Conservation (phyloP, 2,888 invertebrate species). For the Silvanus unidentatus region DNA sequence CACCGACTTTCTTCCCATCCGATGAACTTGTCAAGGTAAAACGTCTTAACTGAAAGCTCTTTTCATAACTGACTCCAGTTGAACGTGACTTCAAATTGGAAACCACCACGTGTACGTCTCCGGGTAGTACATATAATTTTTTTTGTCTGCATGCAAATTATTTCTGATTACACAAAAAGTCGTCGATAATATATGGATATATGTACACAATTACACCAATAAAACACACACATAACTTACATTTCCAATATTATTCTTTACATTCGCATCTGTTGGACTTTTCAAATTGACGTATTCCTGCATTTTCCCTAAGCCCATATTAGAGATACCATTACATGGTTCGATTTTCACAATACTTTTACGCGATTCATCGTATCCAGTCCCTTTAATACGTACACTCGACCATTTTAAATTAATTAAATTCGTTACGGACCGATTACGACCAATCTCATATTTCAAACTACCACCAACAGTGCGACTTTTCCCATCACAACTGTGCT, state of each 20-base stretch:
- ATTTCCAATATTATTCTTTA: conserved; percentile 42
- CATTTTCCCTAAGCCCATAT: conserved; percentile 22
- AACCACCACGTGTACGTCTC: no score
- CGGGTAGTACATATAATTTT: no score
- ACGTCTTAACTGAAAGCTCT: no score
- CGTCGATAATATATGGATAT: no score
- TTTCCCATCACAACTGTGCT: conserved; percentile 21
- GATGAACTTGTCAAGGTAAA: no score
- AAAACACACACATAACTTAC: conserved; percentile 34
- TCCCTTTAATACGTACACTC: conserved; percentile 59
- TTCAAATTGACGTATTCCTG: conserved; percentile 36
- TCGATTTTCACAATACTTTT: conserved; percentile 60
- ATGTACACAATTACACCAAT: no score
- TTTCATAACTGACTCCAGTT: no score
- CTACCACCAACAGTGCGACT: conserved; percentile 36
- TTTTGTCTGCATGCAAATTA: no score
- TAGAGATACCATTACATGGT: conserved; percentile 55
- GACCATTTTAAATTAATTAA: conserved; percentile 53
- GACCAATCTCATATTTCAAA: conserved; percentile 41
- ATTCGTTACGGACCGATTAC: conserved; percentile 39
- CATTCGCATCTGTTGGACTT: conserved; percentile 31
- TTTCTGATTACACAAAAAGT: no score
- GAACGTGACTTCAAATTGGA: no score
- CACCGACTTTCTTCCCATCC: no score
- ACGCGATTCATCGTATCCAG: conserved; percentile 57